phyloP scores from a whole-genome alignment of 2,113 vertebrate genomes.

The Ochotona curzoniae region DNA sequence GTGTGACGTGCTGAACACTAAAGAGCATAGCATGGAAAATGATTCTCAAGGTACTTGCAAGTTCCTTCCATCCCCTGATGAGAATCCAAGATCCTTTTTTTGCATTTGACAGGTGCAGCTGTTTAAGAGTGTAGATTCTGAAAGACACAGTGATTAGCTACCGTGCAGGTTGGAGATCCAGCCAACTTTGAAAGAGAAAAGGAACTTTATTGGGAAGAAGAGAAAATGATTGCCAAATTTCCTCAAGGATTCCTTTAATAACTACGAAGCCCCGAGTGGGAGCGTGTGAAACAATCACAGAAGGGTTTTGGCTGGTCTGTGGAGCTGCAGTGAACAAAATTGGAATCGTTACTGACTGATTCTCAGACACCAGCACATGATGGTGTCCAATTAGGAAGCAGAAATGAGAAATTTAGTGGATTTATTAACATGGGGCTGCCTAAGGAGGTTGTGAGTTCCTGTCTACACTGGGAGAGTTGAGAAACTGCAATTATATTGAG shows the following conservation, averaged over 20 bases:
- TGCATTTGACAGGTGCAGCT: constrained; percentile 21
- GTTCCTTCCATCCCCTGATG: background rate
- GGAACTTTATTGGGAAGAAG: constrained; percentile 59
- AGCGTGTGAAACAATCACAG: constrained; percentile 16
- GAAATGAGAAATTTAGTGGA: constrained; percentile 61
- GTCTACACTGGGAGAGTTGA: background rate
- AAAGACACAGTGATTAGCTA: constrained; percentile 18
- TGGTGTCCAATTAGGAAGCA: constrained; percentile 47
- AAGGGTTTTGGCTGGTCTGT: constrained; percentile 11
- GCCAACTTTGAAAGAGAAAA: constrained; percentile 61
- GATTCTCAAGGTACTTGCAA: background rate
- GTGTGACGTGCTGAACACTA: no score
- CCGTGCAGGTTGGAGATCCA: background rate
- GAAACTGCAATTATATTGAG: background rate
- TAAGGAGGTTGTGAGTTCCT: constrained; percentile 35
- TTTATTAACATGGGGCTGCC: constrained; percentile 43
- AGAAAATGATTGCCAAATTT: constrained; percentile 63
- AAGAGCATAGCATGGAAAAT: background rate
- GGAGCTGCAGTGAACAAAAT: constrained; percentile 22
- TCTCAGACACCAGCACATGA: constrained; percentile 37
- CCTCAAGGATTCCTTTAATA: constrained; percentile 73
- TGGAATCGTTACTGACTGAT: constrained; percentile 56
- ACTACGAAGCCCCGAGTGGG: constrained; percentile 40
- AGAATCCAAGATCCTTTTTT: background rate
- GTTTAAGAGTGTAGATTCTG: constrained; percentile 10